Base-by-base conservation (phyloP, 2,113 vertebrate genomes). In the Alosa alosa region DNA sequence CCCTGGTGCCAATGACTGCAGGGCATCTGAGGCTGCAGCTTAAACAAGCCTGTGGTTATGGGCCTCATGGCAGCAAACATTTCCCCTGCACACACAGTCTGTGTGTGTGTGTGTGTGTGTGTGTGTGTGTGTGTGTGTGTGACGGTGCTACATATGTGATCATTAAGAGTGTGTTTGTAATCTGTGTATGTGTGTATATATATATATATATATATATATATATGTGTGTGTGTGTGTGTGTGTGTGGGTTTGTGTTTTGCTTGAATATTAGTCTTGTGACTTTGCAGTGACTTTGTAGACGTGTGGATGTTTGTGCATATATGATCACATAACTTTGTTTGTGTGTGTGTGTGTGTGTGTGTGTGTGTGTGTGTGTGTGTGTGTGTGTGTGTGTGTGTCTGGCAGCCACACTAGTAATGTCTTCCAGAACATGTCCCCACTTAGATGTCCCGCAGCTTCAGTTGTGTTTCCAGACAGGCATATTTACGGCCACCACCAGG, bases 31-130 rank as follows among this genome's bases (percentile, higher is more conserved):
- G 91, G 90, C 86, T 88, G 49, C 78, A 20, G 78, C 92, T 55
- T 52, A 52, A 92, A 92, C 89, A 89, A 90, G 90, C 82, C 89
- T 90, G 92, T 78, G 90, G 89, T 90, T 90, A 89, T 88, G 87
- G 47, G 91, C 82, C 22, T n/a, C 57, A 60, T 45, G 49, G 87
- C 11, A 82, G 86, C 84, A 84, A 84, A 81, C 85, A 11, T 52
- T 55, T 18, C 89, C 86, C 85, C 87, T 87, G 87, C 4, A n/a
- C 52, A 47, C 4, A n/a, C 52, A 47, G 47, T 10, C 6, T 55
- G 17, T 55, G 52, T 55, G 52, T 55, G 52, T 55, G 15, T 55
- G 52, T 55, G 52, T 55, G 52, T 55, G 52, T 55, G 52, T 55
- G 52, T 55, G 52, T 52, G 50, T 52, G 50, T 52, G 15, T 52